Base-by-base conservation (phyloP, 2,797 vertebrate species). In the Channallabes apus region DNA sequence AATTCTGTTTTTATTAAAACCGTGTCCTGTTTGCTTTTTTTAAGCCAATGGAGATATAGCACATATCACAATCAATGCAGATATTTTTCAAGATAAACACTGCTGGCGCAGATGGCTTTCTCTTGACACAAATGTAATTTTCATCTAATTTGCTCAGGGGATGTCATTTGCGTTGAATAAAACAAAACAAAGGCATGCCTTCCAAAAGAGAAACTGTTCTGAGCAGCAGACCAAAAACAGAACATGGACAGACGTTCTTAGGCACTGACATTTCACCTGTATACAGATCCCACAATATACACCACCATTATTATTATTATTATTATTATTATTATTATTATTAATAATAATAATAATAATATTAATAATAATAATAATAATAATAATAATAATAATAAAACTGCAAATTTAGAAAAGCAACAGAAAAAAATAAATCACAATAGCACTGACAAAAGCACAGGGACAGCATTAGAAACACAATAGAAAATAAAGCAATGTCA, bases 131-230 rank as follows among this genome's bases (percentile, higher is more conserved):
- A 86, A 86, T 69, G 71, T 27, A 41, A 86, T 82, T 84, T 78
- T 76, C 80, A 51, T 80, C 56, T 86, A 86, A 86, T 82, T 86
- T 85, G 71, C 83, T 78, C 73, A 71, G 58, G 82, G 82, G 84
- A 83, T 56, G 41, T 41, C 76, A 86, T 89, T 89, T 82, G 85
- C 75, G 51, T 67, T 41, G 35, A 80, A 62, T 80, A 86, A 79
- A 82, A 80, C 20, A 78, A 82, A 82, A 84, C n/a, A 24, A 64
- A 75, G 24, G 67, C 20, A 68, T 84, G 58, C 14, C 54, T 27
- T 38, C 56, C 71, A 71, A 75, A 80, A 61, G 18, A 84, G 29
- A 22, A 71, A 32, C 27, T 46, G 51, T 82, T 75, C 14, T 32
- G 41, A 84, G 73, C 61, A 87, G 59, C 46, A 82, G 80, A 59